Conservation (phyloP, 2,113 vertebrate genomes). For the Podilymbus podiceps region DNA sequence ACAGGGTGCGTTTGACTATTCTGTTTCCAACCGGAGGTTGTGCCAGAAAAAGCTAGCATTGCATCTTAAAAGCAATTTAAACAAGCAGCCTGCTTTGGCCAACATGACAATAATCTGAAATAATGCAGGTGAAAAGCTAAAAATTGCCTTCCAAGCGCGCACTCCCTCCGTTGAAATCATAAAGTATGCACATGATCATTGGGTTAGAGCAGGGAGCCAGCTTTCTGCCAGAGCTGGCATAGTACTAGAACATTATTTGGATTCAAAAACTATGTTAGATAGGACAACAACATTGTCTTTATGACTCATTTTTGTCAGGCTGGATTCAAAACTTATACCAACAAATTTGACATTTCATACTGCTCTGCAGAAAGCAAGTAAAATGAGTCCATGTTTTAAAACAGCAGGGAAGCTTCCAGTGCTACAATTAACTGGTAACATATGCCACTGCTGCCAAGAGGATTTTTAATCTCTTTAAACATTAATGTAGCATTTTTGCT, state of each 20-base stretch:
- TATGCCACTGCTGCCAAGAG: conserved; percentile 81
- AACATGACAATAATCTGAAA: neutral
- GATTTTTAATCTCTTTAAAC: conserved; percentile 82
- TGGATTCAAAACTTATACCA: conserved; percentile 71
- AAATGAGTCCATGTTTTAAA: conserved; percentile 78
- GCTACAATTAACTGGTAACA: conserved; percentile 85
- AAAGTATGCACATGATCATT: neutral
- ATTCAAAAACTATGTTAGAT: conserved; percentile 51
- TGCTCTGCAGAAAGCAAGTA: conserved; percentile 70
- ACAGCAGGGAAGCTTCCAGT: conserved; percentile 79
- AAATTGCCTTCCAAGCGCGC: neutral
- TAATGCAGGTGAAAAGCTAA: conserved; percentile 29
- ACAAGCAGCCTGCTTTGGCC: neutral
- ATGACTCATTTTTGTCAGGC: conserved; percentile 68
- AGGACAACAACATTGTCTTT: conserved; percentile 59
- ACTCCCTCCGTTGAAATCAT: neutral
- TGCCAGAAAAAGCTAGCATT: neutral
- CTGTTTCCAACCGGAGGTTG: neutral
- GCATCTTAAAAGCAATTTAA: neutral
- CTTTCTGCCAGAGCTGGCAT: conserved; percentile 47
- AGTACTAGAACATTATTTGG: conserved; percentile 49
- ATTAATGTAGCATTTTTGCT: conserved; percentile 83
- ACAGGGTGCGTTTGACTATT: neutral
- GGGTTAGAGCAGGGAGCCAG: conserved; percentile 24
- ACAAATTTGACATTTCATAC: conserved; percentile 76